phyloP scores from a whole-genome alignment of 2,113 vertebrate genomes.

The Actenoides hombroni region DNA sequence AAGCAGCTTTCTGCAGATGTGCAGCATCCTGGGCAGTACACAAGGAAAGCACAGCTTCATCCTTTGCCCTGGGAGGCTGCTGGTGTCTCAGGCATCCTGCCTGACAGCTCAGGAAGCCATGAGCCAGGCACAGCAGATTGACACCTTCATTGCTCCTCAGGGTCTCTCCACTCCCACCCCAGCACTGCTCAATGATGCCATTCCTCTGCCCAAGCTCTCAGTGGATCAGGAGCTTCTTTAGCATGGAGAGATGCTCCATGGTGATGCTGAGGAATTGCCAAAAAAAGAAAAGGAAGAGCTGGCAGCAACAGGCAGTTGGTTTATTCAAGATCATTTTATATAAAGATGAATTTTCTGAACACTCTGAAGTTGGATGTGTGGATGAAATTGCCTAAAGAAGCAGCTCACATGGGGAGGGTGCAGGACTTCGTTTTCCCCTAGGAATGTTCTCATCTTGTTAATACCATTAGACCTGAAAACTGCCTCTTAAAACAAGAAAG shows the following conservation, averaged over 20 bases:
- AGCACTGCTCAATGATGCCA: fast-evolving
- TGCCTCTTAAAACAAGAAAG: background rate
- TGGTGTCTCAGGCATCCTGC: background rate
- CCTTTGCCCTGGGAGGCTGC: background rate
- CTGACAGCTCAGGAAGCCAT: background rate
- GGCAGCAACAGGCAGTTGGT: background rate
- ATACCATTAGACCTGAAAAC: background rate
- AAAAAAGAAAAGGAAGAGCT: background rate
- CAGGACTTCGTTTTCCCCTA: background rate
- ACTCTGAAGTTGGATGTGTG: background rate
- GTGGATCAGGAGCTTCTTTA: background rate
- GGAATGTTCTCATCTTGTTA: background rate
- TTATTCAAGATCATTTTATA: background rate
- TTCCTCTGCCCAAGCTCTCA: background rate
- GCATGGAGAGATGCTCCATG: background rate
- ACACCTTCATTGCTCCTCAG: fast-evolving
- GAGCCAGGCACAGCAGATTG: background rate
- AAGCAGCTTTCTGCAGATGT: background rate
- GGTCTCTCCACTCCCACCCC: background rate
- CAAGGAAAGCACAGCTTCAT: background rate
- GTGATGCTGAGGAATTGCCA: background rate
- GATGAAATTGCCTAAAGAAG: background rate
- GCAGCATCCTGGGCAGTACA: background rate
- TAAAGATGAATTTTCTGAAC: background rate
- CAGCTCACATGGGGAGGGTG: fast-evolving